Evolutionary conservation across 2,113 vertebrate species (phyloP).

Genomic region (Gallinago paraguaiae): DNA sequence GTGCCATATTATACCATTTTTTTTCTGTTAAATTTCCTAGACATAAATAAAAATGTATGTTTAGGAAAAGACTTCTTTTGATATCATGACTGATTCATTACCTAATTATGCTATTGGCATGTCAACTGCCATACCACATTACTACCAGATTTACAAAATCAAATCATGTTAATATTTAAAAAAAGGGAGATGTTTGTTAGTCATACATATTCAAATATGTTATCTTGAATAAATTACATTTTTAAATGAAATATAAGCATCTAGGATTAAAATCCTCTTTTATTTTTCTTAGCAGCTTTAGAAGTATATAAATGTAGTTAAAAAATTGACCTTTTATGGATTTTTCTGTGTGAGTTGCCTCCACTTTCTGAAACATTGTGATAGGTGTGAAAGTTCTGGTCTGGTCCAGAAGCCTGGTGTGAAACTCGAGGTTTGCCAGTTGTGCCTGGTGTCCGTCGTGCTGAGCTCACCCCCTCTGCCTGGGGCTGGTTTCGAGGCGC

Average conservation of each 20-base stretch:
- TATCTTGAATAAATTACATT: neutral
- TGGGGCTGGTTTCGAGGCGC: fast-evolving
- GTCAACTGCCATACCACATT: neutral
- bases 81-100: neutral
- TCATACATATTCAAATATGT: neutral
- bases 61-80: neutral
- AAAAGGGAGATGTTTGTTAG: neutral
- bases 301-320: neutral
- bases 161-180: neutral
- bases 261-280: neutral
- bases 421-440: neutral
- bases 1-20: neutral
- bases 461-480: neutral
- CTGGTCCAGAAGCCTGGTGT: neutral
- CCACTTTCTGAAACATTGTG: neutral
- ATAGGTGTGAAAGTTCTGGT: neutral
- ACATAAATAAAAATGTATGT: neutral
- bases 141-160: neutral
- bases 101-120: neutral
- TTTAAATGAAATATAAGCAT: neutral
- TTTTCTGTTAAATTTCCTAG: neutral
- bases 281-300: neutral
- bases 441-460: fast-evolving
- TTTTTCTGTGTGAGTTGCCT: neutral
- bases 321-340: neutral